phyloP scores from a whole-genome alignment of 2,113 vertebrate genomes.

The Nerophis ophidion region DNA sequence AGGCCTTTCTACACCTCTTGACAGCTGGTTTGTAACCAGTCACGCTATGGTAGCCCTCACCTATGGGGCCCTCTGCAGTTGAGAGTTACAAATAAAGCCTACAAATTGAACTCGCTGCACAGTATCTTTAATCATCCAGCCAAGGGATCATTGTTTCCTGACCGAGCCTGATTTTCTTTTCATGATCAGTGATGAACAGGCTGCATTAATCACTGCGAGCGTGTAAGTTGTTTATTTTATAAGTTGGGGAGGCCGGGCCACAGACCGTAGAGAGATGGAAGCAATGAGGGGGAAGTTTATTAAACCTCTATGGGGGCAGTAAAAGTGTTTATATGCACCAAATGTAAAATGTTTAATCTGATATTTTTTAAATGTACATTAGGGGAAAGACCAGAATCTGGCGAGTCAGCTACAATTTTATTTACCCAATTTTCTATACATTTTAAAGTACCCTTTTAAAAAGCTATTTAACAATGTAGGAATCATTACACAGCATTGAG shows the following conservation, averaged over 20 bases:
- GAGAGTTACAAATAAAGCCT: slow-evolving; percentile 7
- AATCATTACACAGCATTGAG: too few relatives aligned
- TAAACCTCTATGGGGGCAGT: not conserved
- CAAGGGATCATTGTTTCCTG: not conserved
- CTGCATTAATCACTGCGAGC: slow-evolving; percentile 4
- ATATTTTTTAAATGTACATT: not conserved
- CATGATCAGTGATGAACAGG: slow-evolving; percentile 9
- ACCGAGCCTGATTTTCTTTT: not conserved
- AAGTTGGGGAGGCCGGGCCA: not conserved
- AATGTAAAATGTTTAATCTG: not conserved
- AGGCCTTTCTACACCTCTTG: slow-evolving; percentile 65
- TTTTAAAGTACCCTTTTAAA: not conserved
- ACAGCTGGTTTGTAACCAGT: slow-evolving; percentile 64
- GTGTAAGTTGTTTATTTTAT: slow-evolving; percentile 8
- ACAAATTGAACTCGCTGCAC: slow-evolving; percentile 1
- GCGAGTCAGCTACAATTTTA: not conserved
- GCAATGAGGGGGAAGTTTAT: not conserved
- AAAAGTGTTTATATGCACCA: not conserved
- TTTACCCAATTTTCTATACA: not conserved
- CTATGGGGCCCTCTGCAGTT: slow-evolving; percentile 41
- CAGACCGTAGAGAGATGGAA: not conserved
- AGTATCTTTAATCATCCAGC: slow-evolving; percentile 8
- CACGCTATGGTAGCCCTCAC: slow-evolving; percentile 39
- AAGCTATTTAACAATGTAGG: too few relatives aligned
- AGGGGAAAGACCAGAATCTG: not conserved